phyloP scores from a whole-genome alignment of 2,113 vertebrate species.

The Atherinomorus stipes region DNA sequence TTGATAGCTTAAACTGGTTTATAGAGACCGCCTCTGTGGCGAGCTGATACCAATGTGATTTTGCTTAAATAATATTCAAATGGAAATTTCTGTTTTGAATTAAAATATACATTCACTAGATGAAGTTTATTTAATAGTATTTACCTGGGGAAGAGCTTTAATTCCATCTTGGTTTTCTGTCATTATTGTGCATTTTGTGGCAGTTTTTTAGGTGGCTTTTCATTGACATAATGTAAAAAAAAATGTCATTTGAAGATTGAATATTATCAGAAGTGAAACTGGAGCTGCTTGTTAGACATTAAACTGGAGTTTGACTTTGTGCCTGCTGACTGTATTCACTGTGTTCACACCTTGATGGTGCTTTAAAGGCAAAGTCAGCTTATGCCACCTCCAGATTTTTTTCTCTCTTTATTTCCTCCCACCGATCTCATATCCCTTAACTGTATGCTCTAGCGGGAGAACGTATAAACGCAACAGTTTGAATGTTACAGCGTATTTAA shows the following conservation, averaged over 20 bases:
- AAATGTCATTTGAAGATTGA: background rate
- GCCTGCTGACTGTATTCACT: slow-evolving; percentile 56
- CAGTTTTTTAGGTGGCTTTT: background rate
- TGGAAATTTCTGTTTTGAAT: slow-evolving; percentile 26
- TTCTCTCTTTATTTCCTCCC: background rate
- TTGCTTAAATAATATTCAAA: slow-evolving; percentile 55
- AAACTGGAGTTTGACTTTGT: slow-evolving; percentile 54
- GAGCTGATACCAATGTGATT: slow-evolving; percentile 35
- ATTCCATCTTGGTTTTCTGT: slow-evolving; percentile 35
- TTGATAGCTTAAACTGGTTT: slow-evolving; percentile 42
- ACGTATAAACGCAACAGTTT: slow-evolving; percentile 2
- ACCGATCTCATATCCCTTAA: background rate
- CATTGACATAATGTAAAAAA: background rate
- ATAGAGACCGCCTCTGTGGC: slow-evolving; percentile 13
- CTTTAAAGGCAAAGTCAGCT: slow-evolving; percentile 32
- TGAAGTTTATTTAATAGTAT: slow-evolving; percentile 29
- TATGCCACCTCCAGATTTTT: slow-evolving; percentile 19
- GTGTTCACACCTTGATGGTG: slow-evolving; percentile 39
- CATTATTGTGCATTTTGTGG: slow-evolving; percentile 20
- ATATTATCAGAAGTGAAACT: slow-evolving; percentile 7
- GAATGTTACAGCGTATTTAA: slow-evolving; percentile 31
- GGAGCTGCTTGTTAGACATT: slow-evolving; percentile 31
- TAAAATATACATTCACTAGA: slow-evolving; percentile 16
- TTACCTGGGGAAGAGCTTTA: slow-evolving; percentile 36
- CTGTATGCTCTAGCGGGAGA: slow-evolving; percentile 12